Evolutionary conservation across 1,140 invertebrate genomes (phyloP).

Genomic region (Babylonia areolata): DNA sequence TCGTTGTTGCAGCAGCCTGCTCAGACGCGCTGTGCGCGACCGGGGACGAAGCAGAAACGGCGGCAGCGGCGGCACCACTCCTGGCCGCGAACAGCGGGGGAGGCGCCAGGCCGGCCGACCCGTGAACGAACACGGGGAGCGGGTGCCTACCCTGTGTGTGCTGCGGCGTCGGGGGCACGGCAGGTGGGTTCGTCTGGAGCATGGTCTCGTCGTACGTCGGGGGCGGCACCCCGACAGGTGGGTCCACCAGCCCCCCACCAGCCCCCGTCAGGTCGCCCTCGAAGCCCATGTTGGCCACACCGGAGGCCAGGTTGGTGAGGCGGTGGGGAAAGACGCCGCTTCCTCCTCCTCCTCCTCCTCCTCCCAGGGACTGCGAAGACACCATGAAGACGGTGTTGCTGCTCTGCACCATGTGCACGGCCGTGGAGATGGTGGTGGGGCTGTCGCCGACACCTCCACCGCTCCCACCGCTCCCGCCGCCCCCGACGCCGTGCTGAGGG

Average conservation of each 20-base stretch:
- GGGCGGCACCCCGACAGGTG: background rate
- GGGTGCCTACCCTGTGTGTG: background rate
- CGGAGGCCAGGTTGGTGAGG: background rate
- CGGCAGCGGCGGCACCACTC: background rate
- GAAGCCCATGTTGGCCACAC: background rate
- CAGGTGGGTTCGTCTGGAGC: background rate
- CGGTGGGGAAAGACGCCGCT: background rate
- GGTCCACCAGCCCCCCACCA: background rate
- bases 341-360: no score
- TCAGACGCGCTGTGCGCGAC: no score
- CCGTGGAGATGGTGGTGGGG: background rate
- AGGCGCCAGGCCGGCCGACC: background rate
- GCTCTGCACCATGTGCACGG: constrained; percentile 1
- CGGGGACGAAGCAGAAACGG: no score
- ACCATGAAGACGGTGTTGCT: background rate
- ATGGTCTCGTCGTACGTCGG: background rate
- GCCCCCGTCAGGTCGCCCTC: background rate
- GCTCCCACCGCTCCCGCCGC: no score
- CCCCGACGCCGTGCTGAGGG: background rate
- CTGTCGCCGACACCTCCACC: no score
- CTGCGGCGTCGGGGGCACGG: background rate
- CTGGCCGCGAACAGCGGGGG: background rate
- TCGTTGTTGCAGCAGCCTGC: no score
- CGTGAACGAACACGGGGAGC: background rate
- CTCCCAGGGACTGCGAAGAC: background rate